Base-by-base conservation (phyloP, 2,888 invertebrate species). In the Callinectes sapidus region DNA sequence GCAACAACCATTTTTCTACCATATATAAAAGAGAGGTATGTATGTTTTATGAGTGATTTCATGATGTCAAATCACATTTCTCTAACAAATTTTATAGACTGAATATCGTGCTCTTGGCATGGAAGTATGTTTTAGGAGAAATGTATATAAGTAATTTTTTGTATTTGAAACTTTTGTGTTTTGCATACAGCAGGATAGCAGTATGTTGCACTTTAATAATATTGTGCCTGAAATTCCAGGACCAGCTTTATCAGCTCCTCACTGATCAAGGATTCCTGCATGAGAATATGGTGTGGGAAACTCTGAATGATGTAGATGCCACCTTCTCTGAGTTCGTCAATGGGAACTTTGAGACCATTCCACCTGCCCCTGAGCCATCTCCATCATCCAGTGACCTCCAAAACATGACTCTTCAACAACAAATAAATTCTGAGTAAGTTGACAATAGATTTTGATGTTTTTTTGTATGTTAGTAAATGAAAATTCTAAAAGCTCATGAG, bases 1-100 rank as follows among this genome's bases (percentile, higher is more conserved):
- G 97, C 93, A 97, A 97, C 95, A 97, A 97, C 95, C 97, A 97
- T 95, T 97, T 97, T 95, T 96, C 96, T 92, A 96, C 96, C 8
- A 95, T 97, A 32, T 95, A 96, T 94, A 96, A 96, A 95, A 95
- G 96, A 94, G 95, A 96, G 95, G 96, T 96, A 95, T 95, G 95
- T 92, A 2, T 1, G 13, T n/a, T 71, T 6, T 28, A 28, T 28
- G 2, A 48, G 28, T 2, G 18, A 48, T 48, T 87, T 48, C 28
- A 71, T 13, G 28, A 71, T 71, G 71, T 71, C 28, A 6, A 61
- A 23, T 61, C 61, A 61, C 18, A 23, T 61, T 5, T 23, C 61
- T 5, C 61, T 23, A 61, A 61, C 23, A 23, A 2, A 18, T 71
- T 71, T 28, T 8, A 28, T 71, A 8, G 10, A 61, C 2, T 61